These are phyloP conservation scores for Trialeurodes vaporariorum DNA, from an alignment of 1,140 invertebrate species.

Conservation along the genomic window DNA sequence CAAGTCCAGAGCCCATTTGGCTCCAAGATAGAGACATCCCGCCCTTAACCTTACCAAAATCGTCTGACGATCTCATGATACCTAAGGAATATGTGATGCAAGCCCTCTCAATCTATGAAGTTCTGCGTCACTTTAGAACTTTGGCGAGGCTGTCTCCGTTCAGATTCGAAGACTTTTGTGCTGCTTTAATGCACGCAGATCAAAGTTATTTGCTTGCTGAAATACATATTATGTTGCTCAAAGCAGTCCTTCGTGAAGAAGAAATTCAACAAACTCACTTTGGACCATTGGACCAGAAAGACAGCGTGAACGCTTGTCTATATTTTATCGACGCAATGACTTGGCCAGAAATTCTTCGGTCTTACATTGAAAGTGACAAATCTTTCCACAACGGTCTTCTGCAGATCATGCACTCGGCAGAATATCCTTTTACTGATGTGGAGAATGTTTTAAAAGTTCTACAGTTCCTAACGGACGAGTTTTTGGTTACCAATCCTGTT, in stretches of 20 bases:
- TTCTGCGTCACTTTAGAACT: constrained; percentile 79
- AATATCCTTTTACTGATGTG: constrained; percentile 80
- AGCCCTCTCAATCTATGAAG: constrained; percentile 82
- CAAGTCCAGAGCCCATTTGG: constrained; percentile 79
- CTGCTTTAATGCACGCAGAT: constrained; percentile 80
- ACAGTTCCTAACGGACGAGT: constrained; percentile 84
- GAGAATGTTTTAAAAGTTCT: constrained; percentile 76
- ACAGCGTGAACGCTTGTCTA: constrained; percentile 85
- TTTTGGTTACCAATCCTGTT: constrained; percentile 84
- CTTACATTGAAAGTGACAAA: constrained; percentile 80
- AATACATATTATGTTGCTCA: constrained; percentile 83
- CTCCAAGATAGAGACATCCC: constrained; percentile 64
- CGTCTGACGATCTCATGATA: constrained; percentile 81
- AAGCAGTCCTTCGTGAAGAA: constrained; percentile 84
- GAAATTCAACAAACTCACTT: constrained; percentile 90
- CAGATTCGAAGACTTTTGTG: constrained; percentile 91
- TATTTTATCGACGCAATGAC: constrained; percentile 88
- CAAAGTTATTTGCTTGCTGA: constrained; percentile 81
- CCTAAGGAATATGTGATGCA: constrained; percentile 64
- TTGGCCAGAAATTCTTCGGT: constrained; percentile 82
- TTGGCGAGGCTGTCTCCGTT: constrained; percentile 77
- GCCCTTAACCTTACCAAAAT: constrained; percentile 61
- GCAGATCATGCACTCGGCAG: constrained; percentile 50
- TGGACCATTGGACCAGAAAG: constrained; percentile 90
- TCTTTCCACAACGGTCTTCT: constrained; percentile 60